Evolutionary conservation across 2,113 vertebrate genomes (phyloP).

Genomic region (Acrocephalus kingi): DNA sequence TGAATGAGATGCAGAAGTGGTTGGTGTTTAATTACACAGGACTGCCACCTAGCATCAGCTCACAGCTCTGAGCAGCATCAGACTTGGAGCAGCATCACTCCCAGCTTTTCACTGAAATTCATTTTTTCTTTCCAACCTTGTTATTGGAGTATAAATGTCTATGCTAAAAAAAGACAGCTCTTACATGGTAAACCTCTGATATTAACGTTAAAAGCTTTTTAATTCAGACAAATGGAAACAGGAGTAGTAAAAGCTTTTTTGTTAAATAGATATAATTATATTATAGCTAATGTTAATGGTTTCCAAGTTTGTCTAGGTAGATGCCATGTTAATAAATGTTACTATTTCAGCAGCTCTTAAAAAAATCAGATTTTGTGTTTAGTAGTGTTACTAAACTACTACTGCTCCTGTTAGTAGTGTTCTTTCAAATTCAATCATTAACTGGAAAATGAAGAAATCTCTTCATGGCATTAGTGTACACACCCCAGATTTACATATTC

Average conservation of each 20-base stretch:
- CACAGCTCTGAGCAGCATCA: not conserved
- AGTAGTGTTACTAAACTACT: not conserved
- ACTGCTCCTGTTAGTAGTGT: not conserved
- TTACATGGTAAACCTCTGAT: not conserved
- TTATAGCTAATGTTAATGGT: constrained; percentile 34
- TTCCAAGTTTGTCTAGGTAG: not conserved
- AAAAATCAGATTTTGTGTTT: not conserved
- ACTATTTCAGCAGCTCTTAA: not conserved
- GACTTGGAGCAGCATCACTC: not conserved
- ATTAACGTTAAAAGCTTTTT: constrained; percentile 28
- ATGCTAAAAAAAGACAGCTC: not conserved
- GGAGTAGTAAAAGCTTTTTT: not conserved
- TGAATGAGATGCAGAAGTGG: not conserved
- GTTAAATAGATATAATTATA: constrained; percentile 4
- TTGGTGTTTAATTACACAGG: constrained; percentile 69
- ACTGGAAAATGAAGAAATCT: not conserved
- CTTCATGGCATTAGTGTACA: not conserved
- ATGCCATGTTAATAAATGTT: not conserved
- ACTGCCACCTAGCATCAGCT: constrained; percentile 79
- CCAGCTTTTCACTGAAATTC: not conserved
- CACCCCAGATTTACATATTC: not conserved
- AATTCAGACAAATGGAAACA: not conserved
- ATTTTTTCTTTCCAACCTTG: not conserved
- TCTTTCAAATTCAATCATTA: not conserved
- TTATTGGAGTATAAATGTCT: not conserved